Evolutionary conservation across 2,113 vertebrate genomes (phyloP).

Genomic region (Pardalotus punctatus): DNA sequence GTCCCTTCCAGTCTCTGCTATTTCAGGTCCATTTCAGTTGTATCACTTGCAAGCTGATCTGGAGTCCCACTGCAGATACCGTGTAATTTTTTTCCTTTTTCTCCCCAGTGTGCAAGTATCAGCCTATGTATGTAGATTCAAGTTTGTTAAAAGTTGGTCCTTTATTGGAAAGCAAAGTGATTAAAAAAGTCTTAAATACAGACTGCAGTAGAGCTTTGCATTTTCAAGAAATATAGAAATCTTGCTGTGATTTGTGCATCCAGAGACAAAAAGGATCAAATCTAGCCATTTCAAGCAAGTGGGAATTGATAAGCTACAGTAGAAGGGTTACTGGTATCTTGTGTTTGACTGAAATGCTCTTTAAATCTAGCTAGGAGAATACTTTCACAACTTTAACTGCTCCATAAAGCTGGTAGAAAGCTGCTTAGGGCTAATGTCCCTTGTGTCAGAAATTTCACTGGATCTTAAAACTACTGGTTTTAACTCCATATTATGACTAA

Average conservation of each 20-base stretch:
- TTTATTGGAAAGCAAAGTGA: background rate
- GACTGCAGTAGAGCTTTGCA: background rate
- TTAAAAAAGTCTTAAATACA: background rate
- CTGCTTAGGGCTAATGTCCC: background rate
- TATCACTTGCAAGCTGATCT: background rate
- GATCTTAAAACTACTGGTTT: background rate
- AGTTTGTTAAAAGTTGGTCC: background rate
- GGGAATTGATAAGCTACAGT: background rate
- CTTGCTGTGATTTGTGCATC: background rate
- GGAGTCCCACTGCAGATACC: background rate
- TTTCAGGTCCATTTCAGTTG: background rate
- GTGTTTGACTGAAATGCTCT: background rate
- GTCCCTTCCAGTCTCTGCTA: background rate
- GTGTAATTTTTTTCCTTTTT: background rate
- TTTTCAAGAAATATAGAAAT: background rate
- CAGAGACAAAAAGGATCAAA: background rate
- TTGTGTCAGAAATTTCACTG: background rate
- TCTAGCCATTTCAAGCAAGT: background rate
- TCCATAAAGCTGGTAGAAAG: background rate
- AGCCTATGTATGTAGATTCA: fast-evolving
- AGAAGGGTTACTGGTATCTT: background rate
- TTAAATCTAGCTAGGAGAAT: background rate
- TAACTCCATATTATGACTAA: background rate
- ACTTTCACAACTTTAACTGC: background rate
- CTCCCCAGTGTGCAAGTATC: background rate